Base-by-base conservation (phyloP, 2,888 invertebrate species). In the Microplitis manilae region DNA sequence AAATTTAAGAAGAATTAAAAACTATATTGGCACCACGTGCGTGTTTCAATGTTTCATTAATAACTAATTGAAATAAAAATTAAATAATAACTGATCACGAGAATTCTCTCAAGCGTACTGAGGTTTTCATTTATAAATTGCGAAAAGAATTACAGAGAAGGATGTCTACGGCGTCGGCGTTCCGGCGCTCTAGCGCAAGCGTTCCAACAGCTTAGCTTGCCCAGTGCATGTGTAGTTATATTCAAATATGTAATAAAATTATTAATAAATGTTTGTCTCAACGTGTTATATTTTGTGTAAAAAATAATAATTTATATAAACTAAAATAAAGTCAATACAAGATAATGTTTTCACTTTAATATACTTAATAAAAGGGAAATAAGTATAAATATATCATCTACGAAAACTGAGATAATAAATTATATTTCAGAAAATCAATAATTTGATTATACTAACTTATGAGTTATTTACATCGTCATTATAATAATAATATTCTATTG, bases 71-170 rank as follows among this genome's bases (percentile, higher is more conserved):
- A 17, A 50, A 59, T 20, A 17, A 20, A 59, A 59, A 65, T 15
- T 15, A 50, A 71, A 65, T 6, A 20, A 15, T 13, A 13, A 73
- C 50, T 39, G 40, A 15, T n/a, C 15, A 71, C 65, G 84, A 84
- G 85, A 86, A 82, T 83, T 80, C 83, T 85, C 84, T 84, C 85
- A 84, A 81, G 83, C 83, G 83, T 77, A 85, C 85, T 85, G 83
- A 75, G 74, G 76, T 78, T 68, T 68, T 64, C 62, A 15, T 68
- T 69, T 68, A 70, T 65, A 62, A 69, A 65, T 73, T 20, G 65
- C 39, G 20, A 38, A 67, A 67, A 38, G 13, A 50, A 67, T 6
- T 20, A 50, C 62, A 40, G 61, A 64, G 40, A 64, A n/a, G 62
- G 20, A 17, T 41, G 40, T 40, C 40, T 73, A 73, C 65, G 50